Evolutionary conservation across 2,888 invertebrate species (phyloP).

Genomic region (Gryllus longicercus): DNA sequence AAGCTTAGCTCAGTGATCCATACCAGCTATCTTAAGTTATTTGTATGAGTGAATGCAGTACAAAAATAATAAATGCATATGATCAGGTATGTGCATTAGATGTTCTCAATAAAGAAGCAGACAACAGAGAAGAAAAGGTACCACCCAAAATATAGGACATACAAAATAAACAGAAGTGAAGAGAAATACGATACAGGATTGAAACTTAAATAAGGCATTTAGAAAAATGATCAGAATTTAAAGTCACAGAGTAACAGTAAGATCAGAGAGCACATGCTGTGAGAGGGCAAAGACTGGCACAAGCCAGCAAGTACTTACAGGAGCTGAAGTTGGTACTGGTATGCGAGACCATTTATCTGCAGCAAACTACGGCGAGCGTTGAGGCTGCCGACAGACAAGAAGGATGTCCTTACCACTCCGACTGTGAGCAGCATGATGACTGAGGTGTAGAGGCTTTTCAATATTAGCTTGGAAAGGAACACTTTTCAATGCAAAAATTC

Average conservation of each 20-base stretch:
- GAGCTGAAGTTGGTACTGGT: slow-evolving; percentile 65
- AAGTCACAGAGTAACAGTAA: neutral
- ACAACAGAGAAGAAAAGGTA: slow-evolving; percentile 2
- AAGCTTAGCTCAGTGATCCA: no score
- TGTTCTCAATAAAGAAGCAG: no score
- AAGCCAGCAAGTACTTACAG: slow-evolving; percentile 58
- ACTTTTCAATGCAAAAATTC: no score
- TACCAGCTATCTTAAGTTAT: no score
- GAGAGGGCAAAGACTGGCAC: neutral
- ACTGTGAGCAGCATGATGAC: neutral
- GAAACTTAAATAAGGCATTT: neutral
- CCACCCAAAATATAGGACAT: slow-evolving; percentile 33
- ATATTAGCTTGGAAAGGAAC: no score
- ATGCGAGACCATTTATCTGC: slow-evolving; percentile 69
- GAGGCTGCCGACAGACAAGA: slow-evolving; percentile 48
- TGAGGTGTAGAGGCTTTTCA: slow-evolving; percentile 1
- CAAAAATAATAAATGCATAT: no score
- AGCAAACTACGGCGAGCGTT: slow-evolving; percentile 66
- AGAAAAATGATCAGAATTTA: no score
- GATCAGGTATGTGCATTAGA: no score
- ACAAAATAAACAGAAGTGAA: neutral
- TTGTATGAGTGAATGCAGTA: no score
- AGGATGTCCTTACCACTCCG: slow-evolving; percentile 20
- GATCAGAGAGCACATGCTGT: neutral
- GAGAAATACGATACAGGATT: neutral